phyloP scores from a whole-genome alignment of 2,797 vertebrate genomes.

The Melanotaenia nigrans region DNA sequence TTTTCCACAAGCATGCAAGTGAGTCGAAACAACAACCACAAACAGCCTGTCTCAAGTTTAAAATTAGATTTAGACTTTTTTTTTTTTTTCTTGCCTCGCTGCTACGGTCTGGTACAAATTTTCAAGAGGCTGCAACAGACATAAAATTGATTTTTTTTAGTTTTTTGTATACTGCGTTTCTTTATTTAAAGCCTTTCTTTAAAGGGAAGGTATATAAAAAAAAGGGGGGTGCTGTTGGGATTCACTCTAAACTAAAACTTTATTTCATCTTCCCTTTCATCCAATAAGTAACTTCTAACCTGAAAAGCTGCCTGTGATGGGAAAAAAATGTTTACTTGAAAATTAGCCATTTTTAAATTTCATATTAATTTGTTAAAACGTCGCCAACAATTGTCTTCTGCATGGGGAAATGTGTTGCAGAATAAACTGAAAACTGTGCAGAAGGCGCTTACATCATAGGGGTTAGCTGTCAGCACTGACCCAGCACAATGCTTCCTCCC shows the following conservation, averaged over 20 bases:
- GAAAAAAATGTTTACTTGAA: neutral
- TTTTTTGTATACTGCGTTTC: neutral
- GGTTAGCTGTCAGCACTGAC: conserved; percentile 26
- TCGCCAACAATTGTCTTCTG: neutral
- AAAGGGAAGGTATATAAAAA: neutral
- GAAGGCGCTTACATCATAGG: conserved; percentile 10
- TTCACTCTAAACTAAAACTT: neutral
- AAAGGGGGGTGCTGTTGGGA: neutral
- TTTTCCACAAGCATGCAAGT: conserved; percentile 69
- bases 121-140: neutral
- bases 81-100: conserved; percentile 31
- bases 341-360: neutral
- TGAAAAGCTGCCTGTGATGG: neutral
- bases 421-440: conserved; percentile 6
- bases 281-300: neutral
- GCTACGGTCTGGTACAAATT: conserved; percentile 23
- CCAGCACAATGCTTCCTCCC: neutral
- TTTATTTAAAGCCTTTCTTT: neutral
- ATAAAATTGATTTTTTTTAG: neutral
- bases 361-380: neutral
- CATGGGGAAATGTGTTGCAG: conserved; percentile 8
- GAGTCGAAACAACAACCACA: conserved; percentile 67
- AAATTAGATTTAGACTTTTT: conserved; percentile 68
- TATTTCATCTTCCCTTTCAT: neutral
- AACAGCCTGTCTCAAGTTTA: conserved; percentile 63